Base-by-base conservation (phyloP, 2,113 vertebrate species). In the Vulpes ferrilata region DNA sequence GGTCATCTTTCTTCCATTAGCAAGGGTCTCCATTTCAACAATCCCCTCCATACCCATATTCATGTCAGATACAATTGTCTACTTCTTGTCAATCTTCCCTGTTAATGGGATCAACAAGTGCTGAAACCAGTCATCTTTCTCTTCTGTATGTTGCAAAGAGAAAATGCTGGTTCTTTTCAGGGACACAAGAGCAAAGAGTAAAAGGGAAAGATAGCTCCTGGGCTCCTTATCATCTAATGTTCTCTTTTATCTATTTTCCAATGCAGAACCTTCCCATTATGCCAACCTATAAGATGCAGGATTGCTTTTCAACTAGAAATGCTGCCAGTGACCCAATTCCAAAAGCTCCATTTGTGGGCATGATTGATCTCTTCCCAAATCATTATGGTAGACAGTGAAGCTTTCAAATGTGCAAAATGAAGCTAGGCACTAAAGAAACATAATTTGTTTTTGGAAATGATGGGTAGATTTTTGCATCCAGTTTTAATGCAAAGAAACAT, bases 1-100 rank as follows among this genome's bases (percentile, higher is more conserved):
- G 82, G 95, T 98, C 88, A 96, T 98, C 98, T 98, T 97, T 98
- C 97, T 97, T 98, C 98, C 97, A 98, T 98, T 98, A 98, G 27
- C 5, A 85, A 78, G 96, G 95, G 69, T 97, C 98, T 98, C 95
- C 92, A 76, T 93, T 98, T 97, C 98, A 97, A 97, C 89, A 87
- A 87, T 95, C 59, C 51, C 93, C 85, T 98, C 89, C 96, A 62
- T 95, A 48, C 74, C 96, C 94, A 98, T 96, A 98, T 98, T 98
- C 98, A 85, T 98, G 98, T 97, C 98, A 98, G 95, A 96, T 89
- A 96, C 95, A 98, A 98, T 98, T 78, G 98, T 96, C 96, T 59
- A 30, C 80, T 65, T 96, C 96, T 95, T 98, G 97, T 98, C 97
- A 97, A 82, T 98, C 97, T 98, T 97, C 88, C 86, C 83, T 95